Evolutionary conservation across 2,113 vertebrate genomes (phyloP).

Genomic region (Cariama cristata): DNA sequence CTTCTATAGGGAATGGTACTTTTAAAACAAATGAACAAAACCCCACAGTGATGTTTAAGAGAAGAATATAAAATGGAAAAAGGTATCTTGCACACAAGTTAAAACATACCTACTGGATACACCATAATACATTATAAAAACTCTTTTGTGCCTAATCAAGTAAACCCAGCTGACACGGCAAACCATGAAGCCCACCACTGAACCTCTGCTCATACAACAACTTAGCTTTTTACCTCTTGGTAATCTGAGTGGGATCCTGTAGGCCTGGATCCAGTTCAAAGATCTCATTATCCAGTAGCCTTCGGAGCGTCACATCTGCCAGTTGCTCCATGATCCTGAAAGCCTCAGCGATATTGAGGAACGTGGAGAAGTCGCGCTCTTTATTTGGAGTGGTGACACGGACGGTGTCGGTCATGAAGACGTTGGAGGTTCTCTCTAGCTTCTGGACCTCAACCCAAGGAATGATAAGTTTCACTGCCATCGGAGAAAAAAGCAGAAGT

Average conservation of each 20-base stretch:
- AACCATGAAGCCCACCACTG: rapidly evolving
- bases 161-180: background rate
- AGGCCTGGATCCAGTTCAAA: constrained; percentile 90
- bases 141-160: background rate
- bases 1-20: background rate
- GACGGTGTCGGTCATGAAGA: constrained; percentile 89
- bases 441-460: constrained; percentile 94
- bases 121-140: background rate
- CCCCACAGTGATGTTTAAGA: background rate
- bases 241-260: constrained; percentile 89
- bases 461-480: constrained; percentile 89
- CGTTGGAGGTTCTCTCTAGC: constrained; percentile 89
- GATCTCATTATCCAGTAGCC: constrained; percentile 91
- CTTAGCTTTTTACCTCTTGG: constrained; percentile 83
- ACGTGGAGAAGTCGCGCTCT: constrained; percentile 95
- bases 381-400: constrained; percentile 84
- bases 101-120: background rate
- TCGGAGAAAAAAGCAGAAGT: background rate
- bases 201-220: background rate
- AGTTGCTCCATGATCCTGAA: constrained; percentile 92
- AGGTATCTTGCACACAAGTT: background rate
- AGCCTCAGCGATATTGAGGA: constrained; percentile 87
- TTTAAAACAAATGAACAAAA: background rate
- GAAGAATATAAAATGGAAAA: background rate
- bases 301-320: constrained; percentile 90